Evolutionary conservation across 2,888 invertebrate genomes (phyloP), one percentile per base, ranked within the genome.

Genomic region (Vanessa cardui): DNA sequence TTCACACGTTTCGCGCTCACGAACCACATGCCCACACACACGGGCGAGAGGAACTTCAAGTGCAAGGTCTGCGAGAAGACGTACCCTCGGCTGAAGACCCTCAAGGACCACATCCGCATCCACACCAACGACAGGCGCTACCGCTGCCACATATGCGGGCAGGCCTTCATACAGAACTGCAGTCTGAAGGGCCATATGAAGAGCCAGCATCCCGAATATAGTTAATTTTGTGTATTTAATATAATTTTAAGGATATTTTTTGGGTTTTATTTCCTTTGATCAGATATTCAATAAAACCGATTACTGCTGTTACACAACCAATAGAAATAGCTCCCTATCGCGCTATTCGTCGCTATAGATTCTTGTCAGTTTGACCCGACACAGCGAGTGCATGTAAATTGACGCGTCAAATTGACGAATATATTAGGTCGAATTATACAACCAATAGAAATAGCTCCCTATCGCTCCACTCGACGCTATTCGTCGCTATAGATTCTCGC

Each of bases 11-110:
- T 90, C 80, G 88, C 91, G 0, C 77, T 92, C 0, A 89, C 84
- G 76, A 90, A 90, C 62, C 92, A 92, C 78, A 88, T 91, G 89
- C 92, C 92, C 0, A 88, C 87, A 0, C 92, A 92, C 78, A 92
- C 92, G 0, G 85, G 88, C 0, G 92, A 92, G 63, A 68, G 90
- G 1, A 91, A 91, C 76, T 91, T 85, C 74, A 90, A 89, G 64
- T 92, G 92, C 59, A 89, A 89, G 46, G 77, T 80, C 1, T 92
- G 92, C 69, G 90, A 90, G 68, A 92, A 92, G 69, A 82, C 82
- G 0, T 92, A 92, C 64, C 91, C 91, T 0, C 72, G 91, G 0
- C 80, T 88, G 0, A 92, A 91, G 75, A 91, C 91, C 0, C 74
- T 91, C 0, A 90, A 89, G 31, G 90, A 90, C 58, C 91, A 91